Conservation (phyloP, 2,888 invertebrate genomes). For the Ichneumon xanthorius region DNA sequence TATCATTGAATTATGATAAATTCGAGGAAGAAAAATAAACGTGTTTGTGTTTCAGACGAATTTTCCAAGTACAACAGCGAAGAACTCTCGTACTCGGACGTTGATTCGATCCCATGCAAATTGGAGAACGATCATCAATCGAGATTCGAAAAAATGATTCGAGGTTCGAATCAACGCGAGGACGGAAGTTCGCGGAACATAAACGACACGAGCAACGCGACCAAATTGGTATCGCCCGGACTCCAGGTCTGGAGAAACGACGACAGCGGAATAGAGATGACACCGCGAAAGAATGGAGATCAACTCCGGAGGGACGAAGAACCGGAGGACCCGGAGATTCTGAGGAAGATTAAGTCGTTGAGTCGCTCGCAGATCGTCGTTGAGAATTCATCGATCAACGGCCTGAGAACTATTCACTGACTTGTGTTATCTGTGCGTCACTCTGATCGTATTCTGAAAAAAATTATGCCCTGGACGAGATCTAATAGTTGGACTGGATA, state of each 20-base stretch:
- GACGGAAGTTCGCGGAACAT: constrained; percentile 44
- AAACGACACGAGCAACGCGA: constrained; percentile 67
- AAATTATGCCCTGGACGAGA: too few species aligned
- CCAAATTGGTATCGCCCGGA: constrained; percentile 54
- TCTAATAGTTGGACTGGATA: too few species aligned
- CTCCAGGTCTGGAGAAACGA: constrained; percentile 72
- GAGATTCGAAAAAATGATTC: constrained; percentile 67
- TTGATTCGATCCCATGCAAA: constrained; percentile 38
- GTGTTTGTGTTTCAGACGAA: constrained; percentile 39
- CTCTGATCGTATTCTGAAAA: too few species aligned
- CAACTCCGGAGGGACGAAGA: constrained; percentile 64
- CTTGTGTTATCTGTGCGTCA: not conserved
- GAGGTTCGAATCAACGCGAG: constrained; percentile 63
- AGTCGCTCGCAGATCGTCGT: constrained; percentile 79
- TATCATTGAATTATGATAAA: constrained; percentile 46
- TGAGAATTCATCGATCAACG: constrained; percentile 64
- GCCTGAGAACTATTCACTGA: constrained; percentile 67
- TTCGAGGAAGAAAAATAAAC: not conserved
- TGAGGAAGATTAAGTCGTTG: constrained; percentile 85
- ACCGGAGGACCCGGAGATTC: constrained; percentile 82
- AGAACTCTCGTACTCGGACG: constrained; percentile 61
- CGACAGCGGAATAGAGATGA: constrained; percentile 78
- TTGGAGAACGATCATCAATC: constrained; percentile 61
- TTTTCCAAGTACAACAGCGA: constrained; percentile 50
- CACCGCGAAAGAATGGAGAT: constrained; percentile 73